These are phyloP conservation scores for Galemys pyrenaicus DNA, from an alignment of 2,113 vertebrate genomes.

Conservation along the genomic window DNA sequence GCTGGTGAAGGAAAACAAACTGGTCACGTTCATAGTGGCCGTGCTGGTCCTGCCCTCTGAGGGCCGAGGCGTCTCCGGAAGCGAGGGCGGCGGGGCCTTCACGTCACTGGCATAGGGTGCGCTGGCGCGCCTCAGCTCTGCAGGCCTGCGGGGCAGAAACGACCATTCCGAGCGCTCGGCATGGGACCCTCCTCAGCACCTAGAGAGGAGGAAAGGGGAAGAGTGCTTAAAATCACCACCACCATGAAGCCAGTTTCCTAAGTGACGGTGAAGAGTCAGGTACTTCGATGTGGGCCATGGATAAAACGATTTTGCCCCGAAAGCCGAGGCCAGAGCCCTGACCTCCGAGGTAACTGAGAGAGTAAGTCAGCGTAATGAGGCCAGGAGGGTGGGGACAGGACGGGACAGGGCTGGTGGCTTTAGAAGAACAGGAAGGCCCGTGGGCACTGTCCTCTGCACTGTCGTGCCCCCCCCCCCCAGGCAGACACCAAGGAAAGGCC, in stretches of 20 bases:
- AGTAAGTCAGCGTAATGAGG: not conserved
- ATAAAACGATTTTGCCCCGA: not conserved
- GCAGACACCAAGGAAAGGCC: not conserved
- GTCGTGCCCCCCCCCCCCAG: not conserved
- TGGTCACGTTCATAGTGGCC: conserved; percentile 94
- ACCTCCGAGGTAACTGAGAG: not conserved
- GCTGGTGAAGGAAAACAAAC: conserved; percentile 99
- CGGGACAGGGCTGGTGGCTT: not conserved
- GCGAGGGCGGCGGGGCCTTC: not conserved
- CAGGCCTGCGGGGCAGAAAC: conserved; percentile 27
- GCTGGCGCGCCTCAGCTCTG: conserved; percentile 53
- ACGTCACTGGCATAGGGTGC: conserved; percentile 55
- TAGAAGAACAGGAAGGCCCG: not conserved
- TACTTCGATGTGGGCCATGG: not conserved
- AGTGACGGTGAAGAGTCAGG: not conserved
- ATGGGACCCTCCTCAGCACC: conserved; percentile 48
- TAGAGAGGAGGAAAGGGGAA: conserved; percentile 56
- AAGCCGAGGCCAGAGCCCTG: not conserved
- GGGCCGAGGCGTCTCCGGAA: not conserved
- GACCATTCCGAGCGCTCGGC: conserved; percentile 69
- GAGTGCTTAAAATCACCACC: not conserved
- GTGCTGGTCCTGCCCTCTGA: not conserved
- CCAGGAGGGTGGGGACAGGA: not conserved
- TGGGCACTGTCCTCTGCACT: not conserved
- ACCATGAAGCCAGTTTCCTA: not conserved